A percentile compares a stretch with the other conserved stretches of the same genome.
Evolutionary conservation across 2,888 invertebrate species (phyloP).

Genomic region (Cheilosia grossa): DNA sequence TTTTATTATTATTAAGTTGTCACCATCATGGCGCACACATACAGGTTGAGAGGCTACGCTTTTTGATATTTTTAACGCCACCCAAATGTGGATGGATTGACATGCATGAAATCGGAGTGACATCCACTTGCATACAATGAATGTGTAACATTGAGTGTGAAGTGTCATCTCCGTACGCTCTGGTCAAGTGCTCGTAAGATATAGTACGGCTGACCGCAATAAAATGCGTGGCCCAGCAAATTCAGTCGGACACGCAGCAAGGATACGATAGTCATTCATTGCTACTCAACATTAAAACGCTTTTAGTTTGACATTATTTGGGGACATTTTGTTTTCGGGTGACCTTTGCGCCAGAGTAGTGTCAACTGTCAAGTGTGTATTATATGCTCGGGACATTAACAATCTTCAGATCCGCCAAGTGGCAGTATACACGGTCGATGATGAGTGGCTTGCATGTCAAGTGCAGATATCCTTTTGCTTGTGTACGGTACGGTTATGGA

Average conservation of each 20-base stretch:
- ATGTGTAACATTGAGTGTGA: conserved; percentile 14
- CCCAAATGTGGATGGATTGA: neutral
- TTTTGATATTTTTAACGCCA: conserved; percentile 10
- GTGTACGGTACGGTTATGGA: no score
- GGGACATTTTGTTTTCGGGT: neutral
- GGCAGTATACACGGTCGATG: no score
- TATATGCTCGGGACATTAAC: neutral
- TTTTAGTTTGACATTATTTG: conserved; percentile 39
- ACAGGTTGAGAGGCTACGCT: conserved; percentile 11
- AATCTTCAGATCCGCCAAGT: neutral
- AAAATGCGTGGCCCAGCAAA: conserved; percentile 18
- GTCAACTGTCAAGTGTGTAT: neutral
- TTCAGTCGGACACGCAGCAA: conserved; percentile 34
- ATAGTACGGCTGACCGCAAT: conserved; percentile 9
- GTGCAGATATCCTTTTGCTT: no score
- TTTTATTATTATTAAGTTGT: conserved; percentile 8
- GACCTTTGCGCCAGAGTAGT: neutral
- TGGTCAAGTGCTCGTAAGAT: conserved; percentile 32
- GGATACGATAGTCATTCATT: conserved; percentile 1
- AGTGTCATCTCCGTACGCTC: conserved; percentile 5
- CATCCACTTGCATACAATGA: neutral
- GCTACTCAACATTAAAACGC: conserved; percentile 33
- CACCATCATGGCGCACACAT: conserved; percentile 19
- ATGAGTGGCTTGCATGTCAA: no score
- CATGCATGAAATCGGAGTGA: neutral